Evolutionary conservation across 2,797 vertebrate species (phyloP).

Genomic region (Sebastes hubbsi): DNA sequence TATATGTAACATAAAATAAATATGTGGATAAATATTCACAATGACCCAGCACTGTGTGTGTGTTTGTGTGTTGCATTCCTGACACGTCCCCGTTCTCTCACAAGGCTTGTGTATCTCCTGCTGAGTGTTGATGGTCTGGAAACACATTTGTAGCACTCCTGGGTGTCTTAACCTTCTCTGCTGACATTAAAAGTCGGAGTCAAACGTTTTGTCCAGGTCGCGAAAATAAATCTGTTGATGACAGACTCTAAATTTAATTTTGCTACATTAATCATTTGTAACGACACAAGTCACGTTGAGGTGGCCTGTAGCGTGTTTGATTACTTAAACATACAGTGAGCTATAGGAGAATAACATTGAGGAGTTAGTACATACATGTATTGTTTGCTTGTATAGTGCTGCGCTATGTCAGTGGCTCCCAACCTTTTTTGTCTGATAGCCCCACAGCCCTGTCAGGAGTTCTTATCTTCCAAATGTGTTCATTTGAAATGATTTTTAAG

Average conservation of each 20-base stretch:
- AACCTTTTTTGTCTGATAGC: neutral
- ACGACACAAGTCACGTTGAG: neutral
- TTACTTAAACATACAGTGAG: slow-evolving; percentile 24
- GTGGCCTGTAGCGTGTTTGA: slow-evolving; percentile 8
- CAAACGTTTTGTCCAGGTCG: slow-evolving; percentile 37
- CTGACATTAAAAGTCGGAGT: slow-evolving; percentile 18
- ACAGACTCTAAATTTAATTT: slow-evolving; percentile 28
- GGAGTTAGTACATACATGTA: neutral
- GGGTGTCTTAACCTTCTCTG: slow-evolving; percentile 38
- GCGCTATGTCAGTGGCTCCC: neutral
- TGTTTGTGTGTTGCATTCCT: slow-evolving; percentile 12
- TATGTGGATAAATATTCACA: slow-evolving; percentile 16
- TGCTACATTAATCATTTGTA: slow-evolving; percentile 4
- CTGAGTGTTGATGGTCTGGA: slow-evolving; percentile 41
- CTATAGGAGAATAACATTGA: neutral
- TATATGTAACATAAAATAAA: neutral
- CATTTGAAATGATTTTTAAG: neutral
- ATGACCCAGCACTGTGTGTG: neutral
- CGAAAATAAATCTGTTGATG: slow-evolving; percentile 36
- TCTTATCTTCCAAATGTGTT: neutral
- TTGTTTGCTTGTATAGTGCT: neutral
- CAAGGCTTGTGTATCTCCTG: slow-evolving; percentile 35
- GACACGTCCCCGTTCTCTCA: neutral
- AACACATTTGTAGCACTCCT: slow-evolving; percentile 52
- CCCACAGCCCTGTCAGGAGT: neutral